A percentile compares a stretch with the other conserved stretches of the same genome.
Evolutionary conservation across 2,113 vertebrate genomes (phyloP).

Genomic region (Ariopsis seemanni): DNA sequence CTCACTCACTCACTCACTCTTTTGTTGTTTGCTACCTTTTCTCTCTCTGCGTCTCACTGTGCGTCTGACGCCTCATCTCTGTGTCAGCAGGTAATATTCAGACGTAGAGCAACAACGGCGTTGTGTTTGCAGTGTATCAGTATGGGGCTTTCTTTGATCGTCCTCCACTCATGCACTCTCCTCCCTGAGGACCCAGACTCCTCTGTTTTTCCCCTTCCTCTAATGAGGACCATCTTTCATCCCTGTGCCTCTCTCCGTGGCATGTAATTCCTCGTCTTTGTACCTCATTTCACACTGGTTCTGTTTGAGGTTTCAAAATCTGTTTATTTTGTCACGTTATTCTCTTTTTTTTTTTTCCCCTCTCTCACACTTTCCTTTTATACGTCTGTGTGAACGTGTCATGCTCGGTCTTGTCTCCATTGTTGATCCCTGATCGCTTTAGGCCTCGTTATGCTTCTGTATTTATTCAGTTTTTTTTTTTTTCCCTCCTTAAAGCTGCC

Average conservation of each 20-base stretch:
- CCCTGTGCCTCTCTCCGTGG: neutral
- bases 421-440: neutral
- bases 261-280: neutral
- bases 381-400: neutral
- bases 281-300: conserved; percentile 21
- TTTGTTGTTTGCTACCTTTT: neutral
- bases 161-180: conserved; percentile 29
- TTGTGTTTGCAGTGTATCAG: conserved; percentile 40
- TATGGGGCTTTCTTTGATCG: conserved; percentile 41
- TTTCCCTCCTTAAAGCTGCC: neutral
- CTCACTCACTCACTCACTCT: neutral
- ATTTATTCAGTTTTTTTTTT: neutral
- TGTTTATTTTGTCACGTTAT: conserved; percentile 23
- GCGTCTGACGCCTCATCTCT: conserved; percentile 19
- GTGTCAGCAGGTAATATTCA: conserved; percentile 48
- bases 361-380: conserved; percentile 2
- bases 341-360: neutral
- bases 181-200: conserved; percentile 45
- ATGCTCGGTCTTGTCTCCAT: neutral
- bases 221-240: conserved; percentile 50
- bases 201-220: conserved; percentile 38
- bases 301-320: neutral
- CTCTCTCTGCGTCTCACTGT: conserved; percentile 13
- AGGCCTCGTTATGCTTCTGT: neutral
- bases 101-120: conserved; percentile 35